A percentile compares a stretch with the other conserved stretches of the same genome.
Evolutionary conservation across 53 echinoderm and acorn worm species (phyloP).

Genomic region (Paelopatides confundens): DNA sequence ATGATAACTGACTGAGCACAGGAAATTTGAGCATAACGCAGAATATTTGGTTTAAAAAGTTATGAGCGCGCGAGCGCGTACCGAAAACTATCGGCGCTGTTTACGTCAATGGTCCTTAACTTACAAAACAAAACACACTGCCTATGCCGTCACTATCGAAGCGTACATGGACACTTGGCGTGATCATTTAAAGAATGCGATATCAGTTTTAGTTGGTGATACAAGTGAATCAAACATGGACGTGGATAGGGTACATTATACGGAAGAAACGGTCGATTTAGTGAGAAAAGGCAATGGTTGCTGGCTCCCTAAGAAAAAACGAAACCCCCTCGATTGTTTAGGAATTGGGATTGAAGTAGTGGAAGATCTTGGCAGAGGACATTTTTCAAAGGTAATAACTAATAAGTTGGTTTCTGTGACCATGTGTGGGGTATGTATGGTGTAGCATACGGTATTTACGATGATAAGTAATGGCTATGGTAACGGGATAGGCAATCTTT

Average conservation of each 20-base stretch:
- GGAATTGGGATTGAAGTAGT: constrained; percentile 39
- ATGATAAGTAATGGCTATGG: too few relatives aligned
- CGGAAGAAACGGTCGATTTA: constrained; percentile 43
- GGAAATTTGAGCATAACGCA: too few relatives aligned
- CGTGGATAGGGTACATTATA: constrained; percentile 7
- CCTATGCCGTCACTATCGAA: not conserved
- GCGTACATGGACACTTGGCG: not conserved
- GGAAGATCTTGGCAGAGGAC: constrained; percentile 26
- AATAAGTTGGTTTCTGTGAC: too few relatives aligned
- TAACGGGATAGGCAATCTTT: too few relatives aligned
- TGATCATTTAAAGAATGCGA: not conserved
- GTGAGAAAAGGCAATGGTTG: constrained; percentile 12
- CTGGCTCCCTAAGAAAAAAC: constrained; percentile 17
- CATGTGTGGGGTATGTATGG: too few relatives aligned
- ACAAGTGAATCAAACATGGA: not conserved
- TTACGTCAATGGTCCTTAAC: too few relatives aligned
- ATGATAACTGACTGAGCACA: too few relatives aligned
- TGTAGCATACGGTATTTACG: too few relatives aligned
- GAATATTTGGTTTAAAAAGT: too few relatives aligned
- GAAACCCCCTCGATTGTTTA: constrained; percentile 6
- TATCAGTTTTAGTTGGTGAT: not conserved
- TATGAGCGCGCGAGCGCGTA: too few relatives aligned
- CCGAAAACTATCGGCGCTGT: too few relatives aligned
- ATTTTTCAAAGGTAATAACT: constrained; percentile 36
- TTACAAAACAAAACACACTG: too few relatives aligned